Conservation (phyloP, 2,888 invertebrate genomes). For the Saturnia pavonia region DNA sequence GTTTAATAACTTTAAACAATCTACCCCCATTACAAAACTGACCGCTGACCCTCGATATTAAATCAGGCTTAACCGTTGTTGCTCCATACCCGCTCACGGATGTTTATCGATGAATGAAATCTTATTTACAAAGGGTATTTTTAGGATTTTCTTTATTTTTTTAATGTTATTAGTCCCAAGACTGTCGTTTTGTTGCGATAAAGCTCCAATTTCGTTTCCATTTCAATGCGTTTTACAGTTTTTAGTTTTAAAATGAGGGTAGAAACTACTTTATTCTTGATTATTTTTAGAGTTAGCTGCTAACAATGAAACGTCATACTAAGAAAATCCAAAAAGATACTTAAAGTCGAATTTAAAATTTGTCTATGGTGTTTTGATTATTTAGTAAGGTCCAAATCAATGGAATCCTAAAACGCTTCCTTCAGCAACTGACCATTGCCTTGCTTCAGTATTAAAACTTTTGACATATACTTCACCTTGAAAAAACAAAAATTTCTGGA, state of each 20-base stretch:
- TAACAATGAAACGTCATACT: too few species aligned
- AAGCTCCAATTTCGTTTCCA: slow-evolving; percentile 30
- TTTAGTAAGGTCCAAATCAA: too few species aligned
- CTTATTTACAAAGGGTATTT: slow-evolving; percentile 58
- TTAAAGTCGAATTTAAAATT: too few species aligned
- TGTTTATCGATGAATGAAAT: slow-evolving; percentile 65
- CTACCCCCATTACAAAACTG: slow-evolving; percentile 57
- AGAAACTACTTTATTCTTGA: neutral
- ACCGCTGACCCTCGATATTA: slow-evolving; percentile 66
- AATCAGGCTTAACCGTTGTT: slow-evolving; percentile 56
- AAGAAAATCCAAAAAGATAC: too few species aligned
- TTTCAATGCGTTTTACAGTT: slow-evolving; percentile 20
- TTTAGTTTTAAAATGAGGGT: slow-evolving; percentile 25
- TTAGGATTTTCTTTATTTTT: slow-evolving; percentile 65
- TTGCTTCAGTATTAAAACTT: too few species aligned
- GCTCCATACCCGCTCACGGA: slow-evolving; percentile 45
- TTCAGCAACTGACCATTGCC: neutral
- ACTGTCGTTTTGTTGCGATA: slow-evolving; percentile 60
- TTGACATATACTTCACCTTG: too few species aligned
- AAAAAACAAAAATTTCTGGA: too few species aligned
- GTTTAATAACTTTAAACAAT: slow-evolving; percentile 62
- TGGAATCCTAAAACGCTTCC: neutral
- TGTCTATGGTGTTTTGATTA: too few species aligned
- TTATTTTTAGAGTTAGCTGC: too few species aligned
- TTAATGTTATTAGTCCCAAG: slow-evolving; percentile 73